Conservation (phyloP, 1,140 invertebrate genomes). For the Samia ricini region DNA sequence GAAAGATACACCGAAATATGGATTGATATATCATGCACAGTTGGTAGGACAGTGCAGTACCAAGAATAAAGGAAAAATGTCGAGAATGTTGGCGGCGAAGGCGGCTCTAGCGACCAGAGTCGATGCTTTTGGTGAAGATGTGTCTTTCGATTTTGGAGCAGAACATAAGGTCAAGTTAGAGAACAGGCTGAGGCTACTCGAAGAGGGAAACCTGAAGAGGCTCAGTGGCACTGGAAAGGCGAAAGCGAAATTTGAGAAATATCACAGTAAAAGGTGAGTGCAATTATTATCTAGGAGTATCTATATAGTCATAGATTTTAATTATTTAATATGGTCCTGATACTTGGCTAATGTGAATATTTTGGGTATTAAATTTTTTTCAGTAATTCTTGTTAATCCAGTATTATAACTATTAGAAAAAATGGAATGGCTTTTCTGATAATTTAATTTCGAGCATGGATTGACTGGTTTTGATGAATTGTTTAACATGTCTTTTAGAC, state of each 20-base stretch:
- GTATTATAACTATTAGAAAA: too few species aligned
- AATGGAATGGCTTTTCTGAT: too few species aligned
- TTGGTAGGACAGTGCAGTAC: conserved; percentile 92
- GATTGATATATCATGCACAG: conserved; percentile 98
- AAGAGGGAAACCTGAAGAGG: conserved; percentile 89
- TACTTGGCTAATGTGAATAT: too few species aligned
- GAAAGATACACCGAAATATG: conserved; percentile 99
- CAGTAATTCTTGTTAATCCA: too few species aligned
- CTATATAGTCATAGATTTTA: too few species aligned
- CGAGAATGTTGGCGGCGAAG: conserved; percentile 98
- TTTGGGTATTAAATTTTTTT: too few species aligned
- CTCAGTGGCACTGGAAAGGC: conserved; percentile 93
- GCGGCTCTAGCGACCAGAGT: conserved; percentile 94
- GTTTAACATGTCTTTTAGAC: too few species aligned
- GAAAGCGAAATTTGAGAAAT: conserved; percentile 94
- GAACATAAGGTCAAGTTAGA: conserved; percentile 94
- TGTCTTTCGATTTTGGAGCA: conserved; percentile 87
- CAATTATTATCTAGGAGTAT: background rate
- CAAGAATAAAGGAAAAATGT: conserved; percentile 96
- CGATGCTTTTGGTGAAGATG: conserved; percentile 96
- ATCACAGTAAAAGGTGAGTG: conserved; percentile 86
- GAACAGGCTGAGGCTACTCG: conserved; percentile 85
- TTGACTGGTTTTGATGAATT: too few species aligned
- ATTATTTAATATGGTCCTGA: too few species aligned
- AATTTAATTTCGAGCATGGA: too few species aligned